These are phyloP conservation scores for Drosophila auraria DNA, from an alignment of 1,140 invertebrate species.

Conservation along the genomic window DNA sequence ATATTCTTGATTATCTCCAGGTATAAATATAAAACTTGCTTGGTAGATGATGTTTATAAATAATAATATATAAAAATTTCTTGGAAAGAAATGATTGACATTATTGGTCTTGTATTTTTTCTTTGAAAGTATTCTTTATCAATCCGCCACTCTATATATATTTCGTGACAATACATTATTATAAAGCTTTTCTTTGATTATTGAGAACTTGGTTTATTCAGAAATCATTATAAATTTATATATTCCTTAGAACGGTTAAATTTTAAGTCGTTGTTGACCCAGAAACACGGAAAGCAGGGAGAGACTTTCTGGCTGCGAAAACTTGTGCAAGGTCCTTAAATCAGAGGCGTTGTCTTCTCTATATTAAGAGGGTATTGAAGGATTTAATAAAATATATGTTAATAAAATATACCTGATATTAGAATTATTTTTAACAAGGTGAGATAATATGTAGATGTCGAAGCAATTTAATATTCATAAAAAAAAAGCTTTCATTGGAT, in stretches of 20 bases:
- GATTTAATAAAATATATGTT: too few species aligned
- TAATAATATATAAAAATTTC: neutral
- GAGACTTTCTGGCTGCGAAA: slow-evolving; percentile 17
- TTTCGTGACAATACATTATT: neutral
- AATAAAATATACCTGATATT: neutral
- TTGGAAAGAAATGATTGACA: neutral
- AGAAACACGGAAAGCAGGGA: neutral
- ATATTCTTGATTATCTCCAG: neutral
- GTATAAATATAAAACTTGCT: neutral
- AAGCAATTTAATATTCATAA: too few species aligned
- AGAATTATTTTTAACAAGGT: neutral
- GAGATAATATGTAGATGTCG: too few species aligned
- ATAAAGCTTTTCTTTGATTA: neutral
- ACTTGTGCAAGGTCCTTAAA: slow-evolving; percentile 5
- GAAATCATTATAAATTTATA: slow-evolving; percentile 3
- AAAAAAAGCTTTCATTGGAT: too few species aligned
- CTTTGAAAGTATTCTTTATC: neutral
- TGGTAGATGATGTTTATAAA: neutral
- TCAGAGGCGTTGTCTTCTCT: slow-evolving; percentile 10
- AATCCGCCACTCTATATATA: neutral
- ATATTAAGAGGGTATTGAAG: too few species aligned
- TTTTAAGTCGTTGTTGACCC: slow-evolving; percentile 10
- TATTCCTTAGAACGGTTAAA: neutral
- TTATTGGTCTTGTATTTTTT: neutral
- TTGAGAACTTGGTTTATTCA: neutral